Percentiles rank a stretch among this genome's conserved stretches.
Evolutionary conservation across 1,140 invertebrate genomes (phyloP).

Genomic region (Trichonephila inaurata): DNA sequence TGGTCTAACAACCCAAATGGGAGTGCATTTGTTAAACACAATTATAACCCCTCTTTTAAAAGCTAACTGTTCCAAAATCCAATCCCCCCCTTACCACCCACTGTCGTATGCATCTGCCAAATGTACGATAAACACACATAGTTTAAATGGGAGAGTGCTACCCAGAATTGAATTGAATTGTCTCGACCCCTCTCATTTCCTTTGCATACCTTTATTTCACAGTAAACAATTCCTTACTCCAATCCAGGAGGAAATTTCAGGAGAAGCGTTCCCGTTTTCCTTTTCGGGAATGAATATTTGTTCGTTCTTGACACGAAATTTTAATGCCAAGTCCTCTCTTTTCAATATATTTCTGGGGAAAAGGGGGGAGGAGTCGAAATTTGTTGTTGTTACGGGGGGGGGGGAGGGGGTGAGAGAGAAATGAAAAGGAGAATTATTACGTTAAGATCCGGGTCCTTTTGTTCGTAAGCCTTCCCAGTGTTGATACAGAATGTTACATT

Average conservation of each 20-base stretch:
- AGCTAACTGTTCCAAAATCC: constrained; percentile 17
- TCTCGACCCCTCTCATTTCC: background rate
- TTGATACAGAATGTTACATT: constrained; percentile 24
- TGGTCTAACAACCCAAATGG: background rate
- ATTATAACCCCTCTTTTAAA: constrained; percentile 3
- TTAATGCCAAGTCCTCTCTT: background rate
- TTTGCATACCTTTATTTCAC: background rate
- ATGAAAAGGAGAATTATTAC: constrained; percentile 22
- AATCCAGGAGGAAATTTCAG: background rate
- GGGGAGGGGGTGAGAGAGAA: background rate
- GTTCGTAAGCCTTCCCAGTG: background rate
- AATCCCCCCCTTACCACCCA: background rate
- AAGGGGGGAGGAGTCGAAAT: background rate
- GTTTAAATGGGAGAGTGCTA: constrained; percentile 11
- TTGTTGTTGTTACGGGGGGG: background rate
- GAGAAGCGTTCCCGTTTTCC: constrained; percentile 11
- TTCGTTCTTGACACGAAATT: constrained; percentile 19
- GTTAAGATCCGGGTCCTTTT: constrained; percentile 34
- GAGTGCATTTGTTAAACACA: constrained; percentile 25
- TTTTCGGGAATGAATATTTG: background rate
- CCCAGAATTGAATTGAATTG: constrained; percentile 20
- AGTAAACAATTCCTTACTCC: constrained; percentile 3
- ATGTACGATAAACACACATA: constrained; percentile 20
- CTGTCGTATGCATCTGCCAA: constrained; percentile 7
- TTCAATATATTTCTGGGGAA: background rate